Conservation (phyloP, 1,140 invertebrate genomes). For the Lamellibrachia luymesi region DNA sequence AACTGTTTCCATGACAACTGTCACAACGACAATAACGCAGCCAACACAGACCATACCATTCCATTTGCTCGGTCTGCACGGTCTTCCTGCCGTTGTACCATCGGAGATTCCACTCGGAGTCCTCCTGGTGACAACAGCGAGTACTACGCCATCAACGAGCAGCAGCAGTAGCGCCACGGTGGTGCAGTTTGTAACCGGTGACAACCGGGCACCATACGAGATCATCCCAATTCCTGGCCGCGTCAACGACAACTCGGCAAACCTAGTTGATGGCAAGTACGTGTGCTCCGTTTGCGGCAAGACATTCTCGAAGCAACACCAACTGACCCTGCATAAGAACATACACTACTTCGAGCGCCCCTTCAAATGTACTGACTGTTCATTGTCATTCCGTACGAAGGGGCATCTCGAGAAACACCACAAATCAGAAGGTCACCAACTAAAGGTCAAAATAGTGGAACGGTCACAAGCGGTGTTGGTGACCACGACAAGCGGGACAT, state of each 20-base stretch:
- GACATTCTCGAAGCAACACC: conserved; percentile 84
- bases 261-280: conserved; percentile 68
- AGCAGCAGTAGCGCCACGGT: neutral
- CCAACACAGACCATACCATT: conserved; percentile 8
- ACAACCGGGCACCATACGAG: conserved; percentile 22
- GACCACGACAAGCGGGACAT: conserved; percentile 70
- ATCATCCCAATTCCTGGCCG: conserved; percentile 27
- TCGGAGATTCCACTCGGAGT: conserved; percentile 7
- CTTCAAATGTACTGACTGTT: conserved; percentile 76
- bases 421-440: conserved; percentile 65
- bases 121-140: conserved; percentile 6
- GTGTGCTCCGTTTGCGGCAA: conserved; percentile 87
- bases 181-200: conserved; percentile 1
- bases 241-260: conserved; percentile 16
- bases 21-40: neutral
- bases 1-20: neutral
- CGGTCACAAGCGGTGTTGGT: conserved; percentile 64
- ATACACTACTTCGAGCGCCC: conserved; percentile 94
- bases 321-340: conserved; percentile 87
- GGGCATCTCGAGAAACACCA: conserved; percentile 15
- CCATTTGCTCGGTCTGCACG: conserved; percentile 9
- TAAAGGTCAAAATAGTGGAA: conserved; percentile 69
- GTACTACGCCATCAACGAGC: neutral
- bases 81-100: conserved; percentile 12
- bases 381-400: conserved; percentile 70